phyloP scores from a whole-genome alignment of 2,797 vertebrate species.

The Eremophila alpestris region DNA sequence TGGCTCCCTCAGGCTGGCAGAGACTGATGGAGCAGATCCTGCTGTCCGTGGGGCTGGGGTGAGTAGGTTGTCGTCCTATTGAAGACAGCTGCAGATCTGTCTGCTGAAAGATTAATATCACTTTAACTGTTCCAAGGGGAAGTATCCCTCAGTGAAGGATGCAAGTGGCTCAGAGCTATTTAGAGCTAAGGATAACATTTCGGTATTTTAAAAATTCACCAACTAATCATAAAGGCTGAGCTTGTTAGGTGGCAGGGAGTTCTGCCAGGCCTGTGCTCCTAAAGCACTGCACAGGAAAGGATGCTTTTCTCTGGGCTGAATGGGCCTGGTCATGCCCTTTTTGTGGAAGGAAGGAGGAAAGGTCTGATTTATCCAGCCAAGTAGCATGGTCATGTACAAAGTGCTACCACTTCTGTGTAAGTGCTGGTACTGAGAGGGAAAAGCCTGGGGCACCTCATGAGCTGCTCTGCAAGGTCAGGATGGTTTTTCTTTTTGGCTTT shows the following conservation, averaged over 20 bases:
- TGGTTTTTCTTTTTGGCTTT: background rate
- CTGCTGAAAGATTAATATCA: constrained; percentile 48
- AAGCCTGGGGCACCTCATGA: background rate
- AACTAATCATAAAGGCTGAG: constrained; percentile 78
- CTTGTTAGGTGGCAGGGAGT: constrained; percentile 33
- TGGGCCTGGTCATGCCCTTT: background rate
- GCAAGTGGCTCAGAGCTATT: constrained; percentile 80
- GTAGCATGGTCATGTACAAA: background rate
- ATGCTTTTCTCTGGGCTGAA: background rate
- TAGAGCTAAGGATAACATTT: constrained; percentile 83
- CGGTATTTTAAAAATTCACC: constrained; percentile 82
- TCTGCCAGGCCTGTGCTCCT: constrained; percentile 41
- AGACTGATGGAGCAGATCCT: background rate
- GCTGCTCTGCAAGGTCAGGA: background rate
- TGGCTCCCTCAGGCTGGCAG: accelerated
- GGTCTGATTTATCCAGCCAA: background rate
- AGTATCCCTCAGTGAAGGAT: constrained; percentile 70
- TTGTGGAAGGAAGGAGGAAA: background rate
- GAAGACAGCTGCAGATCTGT: constrained; percentile 50
- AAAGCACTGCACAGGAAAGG: background rate
- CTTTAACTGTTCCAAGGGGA: constrained; percentile 79
- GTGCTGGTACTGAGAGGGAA: background rate
- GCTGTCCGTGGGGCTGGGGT: accelerated
- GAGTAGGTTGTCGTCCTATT: background rate
- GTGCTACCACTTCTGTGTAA: background rate